Percentiles rank a stretch among this genome's conserved stretches.
Conservation (phyloP, 2,797 vertebrate species). For the Cheirogaleus major region DNA sequence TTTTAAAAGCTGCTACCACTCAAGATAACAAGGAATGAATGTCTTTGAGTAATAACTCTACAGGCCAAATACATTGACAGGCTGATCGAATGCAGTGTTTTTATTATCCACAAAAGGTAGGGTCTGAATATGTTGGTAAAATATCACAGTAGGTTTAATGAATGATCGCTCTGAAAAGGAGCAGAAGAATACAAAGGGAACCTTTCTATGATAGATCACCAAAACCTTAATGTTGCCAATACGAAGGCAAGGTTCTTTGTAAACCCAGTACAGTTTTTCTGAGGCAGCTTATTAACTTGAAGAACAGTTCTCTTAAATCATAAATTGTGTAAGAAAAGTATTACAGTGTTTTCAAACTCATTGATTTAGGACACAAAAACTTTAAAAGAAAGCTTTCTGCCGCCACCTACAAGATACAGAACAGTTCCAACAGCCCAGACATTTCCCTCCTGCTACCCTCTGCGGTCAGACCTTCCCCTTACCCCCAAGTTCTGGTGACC, state of each 20-base stretch:
- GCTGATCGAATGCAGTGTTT: background rate
- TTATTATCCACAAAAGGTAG: background rate
- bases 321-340: background rate
- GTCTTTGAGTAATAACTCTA: constrained; percentile 36
- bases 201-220: background rate
- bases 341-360: background rate
- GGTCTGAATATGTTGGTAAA: background rate
- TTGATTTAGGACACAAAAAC: background rate
- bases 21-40: background rate
- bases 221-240: background rate
- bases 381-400: background rate
- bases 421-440: background rate
- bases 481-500: background rate
- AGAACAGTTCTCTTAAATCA: background rate
- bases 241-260: background rate
- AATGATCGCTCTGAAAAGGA: background rate
- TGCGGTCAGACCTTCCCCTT: background rate
- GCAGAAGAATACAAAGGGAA: constrained; percentile 2
- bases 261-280: background rate
- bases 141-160: background rate
- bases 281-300: background rate
- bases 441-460: background rate
- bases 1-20: background rate
- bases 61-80: background rate
- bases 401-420: background rate